Conservation (phyloP, 2,797 vertebrate genomes). For the Ciconia nigra region DNA sequence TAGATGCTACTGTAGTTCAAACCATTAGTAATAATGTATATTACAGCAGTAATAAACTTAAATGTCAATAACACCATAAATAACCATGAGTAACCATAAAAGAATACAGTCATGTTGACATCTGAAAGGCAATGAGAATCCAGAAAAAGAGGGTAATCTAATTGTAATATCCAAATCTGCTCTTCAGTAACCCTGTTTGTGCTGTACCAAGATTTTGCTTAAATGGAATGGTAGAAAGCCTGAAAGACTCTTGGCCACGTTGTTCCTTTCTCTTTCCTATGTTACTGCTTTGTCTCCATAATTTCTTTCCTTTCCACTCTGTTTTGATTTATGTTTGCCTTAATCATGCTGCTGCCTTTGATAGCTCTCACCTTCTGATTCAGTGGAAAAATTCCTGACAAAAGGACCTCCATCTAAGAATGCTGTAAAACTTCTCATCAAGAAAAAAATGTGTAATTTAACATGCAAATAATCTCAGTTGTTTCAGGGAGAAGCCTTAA, state of each 20-base stretch:
- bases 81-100: not conserved
- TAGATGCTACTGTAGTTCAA: not conserved
- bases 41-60: not conserved
- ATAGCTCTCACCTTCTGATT: not conserved
- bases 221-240: not conserved
- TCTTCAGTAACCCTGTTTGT: not conserved
- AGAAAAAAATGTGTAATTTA: not conserved
- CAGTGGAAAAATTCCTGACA: not conserved
- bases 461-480: not conserved
- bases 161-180: not conserved
- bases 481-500: not conserved
- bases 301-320: not conserved
- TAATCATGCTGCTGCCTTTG: not conserved
- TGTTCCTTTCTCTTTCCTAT: not conserved
- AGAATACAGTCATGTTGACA: not conserved
- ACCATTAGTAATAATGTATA: not conserved
- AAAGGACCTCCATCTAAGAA: not conserved
- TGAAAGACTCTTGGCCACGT: not conserved
- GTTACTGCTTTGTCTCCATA: not conserved
- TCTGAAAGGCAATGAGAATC: not conserved
- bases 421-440: not conserved
- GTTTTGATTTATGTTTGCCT: not conserved
- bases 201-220: not conserved
- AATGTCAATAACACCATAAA: not conserved
- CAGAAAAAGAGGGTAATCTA: not conserved